Percentiles rank a stretch among this genome's conserved stretches.
These are phyloP conservation scores for Metacarcinus magister DNA, from an alignment of 2,888 invertebrate genomes.

Conservation along the genomic window DNA sequence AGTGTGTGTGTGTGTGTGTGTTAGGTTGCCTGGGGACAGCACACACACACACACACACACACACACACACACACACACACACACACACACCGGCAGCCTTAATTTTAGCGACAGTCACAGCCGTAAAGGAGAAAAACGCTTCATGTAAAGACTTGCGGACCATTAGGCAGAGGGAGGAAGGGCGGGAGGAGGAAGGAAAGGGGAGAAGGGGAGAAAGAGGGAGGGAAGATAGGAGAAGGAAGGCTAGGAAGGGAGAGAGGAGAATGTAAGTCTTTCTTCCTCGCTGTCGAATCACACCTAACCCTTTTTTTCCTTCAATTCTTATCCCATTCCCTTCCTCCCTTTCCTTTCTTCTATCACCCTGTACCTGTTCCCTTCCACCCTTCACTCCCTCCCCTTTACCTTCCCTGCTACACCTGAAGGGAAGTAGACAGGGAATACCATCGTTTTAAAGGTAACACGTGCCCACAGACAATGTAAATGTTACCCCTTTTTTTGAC, in stretches of 20 bases:
- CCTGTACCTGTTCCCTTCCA: background rate
- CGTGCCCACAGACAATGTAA: no score
- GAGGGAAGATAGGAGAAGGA: background rate
- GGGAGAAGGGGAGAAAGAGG: background rate
- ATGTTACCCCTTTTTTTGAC: no score
- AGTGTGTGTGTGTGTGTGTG: no score
- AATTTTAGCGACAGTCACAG: slow-evolving; percentile 39
- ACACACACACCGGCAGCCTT: background rate
- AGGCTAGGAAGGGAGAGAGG: background rate
- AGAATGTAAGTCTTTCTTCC: background rate
- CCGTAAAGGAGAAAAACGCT: slow-evolving; percentile 33
- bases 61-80: no score
- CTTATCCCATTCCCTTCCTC: background rate
- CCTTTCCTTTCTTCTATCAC: background rate
- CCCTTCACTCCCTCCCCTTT: background rate
- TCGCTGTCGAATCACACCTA: background rate
- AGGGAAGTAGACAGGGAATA: slow-evolving; percentile 16
- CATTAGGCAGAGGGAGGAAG: background rate
- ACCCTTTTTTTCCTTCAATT: background rate
- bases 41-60: background rate
- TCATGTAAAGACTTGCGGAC: slow-evolving; percentile 6
- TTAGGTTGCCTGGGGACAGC: background rate
- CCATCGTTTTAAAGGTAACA: background rate
- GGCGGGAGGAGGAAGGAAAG: background rate
- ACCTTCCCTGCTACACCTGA: background rate